Evolutionary conservation across 2,113 vertebrate species (phyloP), one percentile per base, ranked within the genome.

Genomic region (Erinaceus europaeus): DNA sequence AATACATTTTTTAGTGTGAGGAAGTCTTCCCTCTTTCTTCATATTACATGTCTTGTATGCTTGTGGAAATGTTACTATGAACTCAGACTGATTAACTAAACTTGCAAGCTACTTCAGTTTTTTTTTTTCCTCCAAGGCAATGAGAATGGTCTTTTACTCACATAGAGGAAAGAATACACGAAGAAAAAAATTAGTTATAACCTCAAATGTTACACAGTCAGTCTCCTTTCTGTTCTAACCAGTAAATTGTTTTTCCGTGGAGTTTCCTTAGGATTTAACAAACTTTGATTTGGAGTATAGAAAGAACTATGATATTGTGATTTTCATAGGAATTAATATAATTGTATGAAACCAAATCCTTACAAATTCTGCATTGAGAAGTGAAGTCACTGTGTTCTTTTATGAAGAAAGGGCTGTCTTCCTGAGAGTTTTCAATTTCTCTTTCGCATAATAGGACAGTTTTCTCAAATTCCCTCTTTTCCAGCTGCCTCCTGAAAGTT

Each of bases 281-380:
- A 71, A 78, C 48, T 90, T 89, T 69, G 11, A 46, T 46, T 79
- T 88, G 21, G 13, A 80, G 11, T 57, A 27, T 42, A 67, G 72
- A 90, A 90, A 84, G 68, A 90, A 64, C 27, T 48, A 21, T 50
- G 29, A 36, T 86, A 77, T 52, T 36, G 9, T 77, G 65, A 75
- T 32, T 55, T 71, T 44, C n/a, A 52, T 44, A 90, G 69, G 78
- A 55, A 87, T 23, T 8, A n/a, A 17, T 48, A 27, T 36, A 87
- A 67, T 38, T 14, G 3, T 62, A 15, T 68, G 74, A 77, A 90
- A 21, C 25, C 55, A 84, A 80, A 25, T 85, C 32, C 52, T 68
- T 82, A 50, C 84, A 78, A 71, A 50, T 38, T 8, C 6, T 23
- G 74, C 32, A 40, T 15, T 76, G 44, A 73, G 38, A 76, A 80